These are phyloP conservation scores for Anas bernieri DNA, from an alignment of 2,797 vertebrate species.

Conservation along the genomic window DNA sequence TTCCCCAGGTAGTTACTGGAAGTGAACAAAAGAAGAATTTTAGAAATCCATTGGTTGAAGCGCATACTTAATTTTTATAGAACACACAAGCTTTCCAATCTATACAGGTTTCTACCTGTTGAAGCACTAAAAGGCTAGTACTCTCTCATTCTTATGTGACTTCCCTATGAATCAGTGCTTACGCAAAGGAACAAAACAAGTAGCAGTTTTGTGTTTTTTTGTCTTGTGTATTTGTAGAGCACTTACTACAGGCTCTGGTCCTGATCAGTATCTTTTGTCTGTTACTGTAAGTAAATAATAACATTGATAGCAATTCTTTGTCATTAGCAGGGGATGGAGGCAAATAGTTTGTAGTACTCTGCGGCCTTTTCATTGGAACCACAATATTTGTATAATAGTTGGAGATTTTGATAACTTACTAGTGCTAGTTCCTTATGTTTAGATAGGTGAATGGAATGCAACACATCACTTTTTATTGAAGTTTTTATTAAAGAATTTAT, in stretches of 20 bases:
- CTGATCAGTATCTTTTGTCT: background rate
- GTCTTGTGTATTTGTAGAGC: background rate
- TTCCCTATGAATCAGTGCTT: background rate
- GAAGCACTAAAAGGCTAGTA: background rate
- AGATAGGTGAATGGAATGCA: background rate
- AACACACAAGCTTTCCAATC: background rate
- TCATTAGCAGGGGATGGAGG: background rate
- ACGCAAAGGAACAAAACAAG: background rate
- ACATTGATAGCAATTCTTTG: background rate
- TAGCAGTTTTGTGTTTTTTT: background rate
- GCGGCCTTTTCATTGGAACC: background rate
- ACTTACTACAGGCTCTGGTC: background rate
- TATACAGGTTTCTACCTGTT: no score
- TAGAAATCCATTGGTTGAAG: background rate
- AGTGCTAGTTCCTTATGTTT: background rate
- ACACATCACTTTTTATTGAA: background rate
- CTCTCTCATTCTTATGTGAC: background rate
- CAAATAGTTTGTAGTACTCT: background rate
- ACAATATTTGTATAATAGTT: background rate
- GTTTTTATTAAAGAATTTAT: background rate
- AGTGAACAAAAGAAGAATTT: background rate
- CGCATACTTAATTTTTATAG: background rate
- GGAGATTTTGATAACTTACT: background rate
- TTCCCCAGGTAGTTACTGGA: background rate
- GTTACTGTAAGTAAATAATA: background rate